These are phyloP conservation scores for Apis florea DNA, from an alignment of 1,140 invertebrate species.

Conservation along the genomic window DNA sequence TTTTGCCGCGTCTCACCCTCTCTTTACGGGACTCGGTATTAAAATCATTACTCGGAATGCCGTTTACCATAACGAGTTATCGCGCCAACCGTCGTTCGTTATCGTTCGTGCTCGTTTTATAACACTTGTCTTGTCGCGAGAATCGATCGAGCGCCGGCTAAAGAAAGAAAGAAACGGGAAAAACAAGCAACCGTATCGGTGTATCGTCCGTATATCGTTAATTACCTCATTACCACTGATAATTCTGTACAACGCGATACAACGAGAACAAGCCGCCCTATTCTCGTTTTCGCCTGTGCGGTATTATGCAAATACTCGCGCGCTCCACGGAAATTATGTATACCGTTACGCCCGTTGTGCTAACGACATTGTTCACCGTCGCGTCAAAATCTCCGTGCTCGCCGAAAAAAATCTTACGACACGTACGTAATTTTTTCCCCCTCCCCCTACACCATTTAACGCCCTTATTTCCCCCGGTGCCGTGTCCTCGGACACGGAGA, in stretches of 20 bases:
- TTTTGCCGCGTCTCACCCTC: conserved; percentile 71
- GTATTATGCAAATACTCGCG: conserved; percentile 38
- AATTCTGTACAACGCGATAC: background rate
- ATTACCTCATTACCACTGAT: background rate
- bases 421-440: conserved; percentile 56
- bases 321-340: conserved; percentile 29
- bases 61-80: conserved; percentile 47
- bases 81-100: conserved; percentile 4
- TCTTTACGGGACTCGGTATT: conserved; percentile 59
- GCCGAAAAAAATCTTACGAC: conserved; percentile 55
- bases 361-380: conserved; percentile 43
- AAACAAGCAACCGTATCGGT: background rate
- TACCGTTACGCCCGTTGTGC: background rate
- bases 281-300: background rate
- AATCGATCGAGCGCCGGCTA: background rate
- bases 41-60: conserved; percentile 61
- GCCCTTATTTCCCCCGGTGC: conserved; percentile 63
- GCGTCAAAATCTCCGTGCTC: conserved; percentile 43
- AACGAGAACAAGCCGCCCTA: background rate
- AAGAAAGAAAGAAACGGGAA: background rate
- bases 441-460: conserved; percentile 56
- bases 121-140: background rate
- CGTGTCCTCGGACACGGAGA: conserved; percentile 60
- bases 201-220: background rate
- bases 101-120: no score